These are phyloP conservation scores for Chaetodon auriga DNA, from an alignment of 2,113 vertebrate species.

Conservation along the genomic window DNA sequence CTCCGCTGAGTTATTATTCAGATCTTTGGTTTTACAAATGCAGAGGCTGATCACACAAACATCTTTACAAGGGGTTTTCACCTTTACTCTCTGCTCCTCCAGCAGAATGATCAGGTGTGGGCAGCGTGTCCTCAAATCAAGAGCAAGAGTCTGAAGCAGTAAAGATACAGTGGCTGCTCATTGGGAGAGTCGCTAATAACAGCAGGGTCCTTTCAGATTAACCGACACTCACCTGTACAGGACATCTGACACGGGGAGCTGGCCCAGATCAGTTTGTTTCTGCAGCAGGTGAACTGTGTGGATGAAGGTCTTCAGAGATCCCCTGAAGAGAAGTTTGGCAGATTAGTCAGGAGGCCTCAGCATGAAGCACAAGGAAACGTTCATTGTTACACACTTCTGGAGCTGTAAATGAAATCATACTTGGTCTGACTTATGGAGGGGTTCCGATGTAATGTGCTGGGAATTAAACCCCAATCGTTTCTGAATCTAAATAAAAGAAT, in stretches of 20 bases:
- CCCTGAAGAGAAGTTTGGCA: constrained; percentile 85
- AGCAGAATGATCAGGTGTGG: constrained; percentile 92
- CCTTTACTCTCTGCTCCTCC: constrained; percentile 95
- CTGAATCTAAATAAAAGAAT: constrained; percentile 5
- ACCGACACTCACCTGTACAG: constrained; percentile 90
- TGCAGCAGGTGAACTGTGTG: constrained; percentile 98
- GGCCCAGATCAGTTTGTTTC: constrained; percentile 95
- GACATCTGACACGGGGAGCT: constrained; percentile 96
- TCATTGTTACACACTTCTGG: constrained; percentile 13
- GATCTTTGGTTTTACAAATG: too few species aligned
- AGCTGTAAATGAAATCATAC: constrained; percentile 23
- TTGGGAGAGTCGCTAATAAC: not conserved
- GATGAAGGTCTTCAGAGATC: constrained; percentile 98
- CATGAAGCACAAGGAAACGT: constrained; percentile 23
- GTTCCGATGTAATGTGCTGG: constrained; percentile 12
- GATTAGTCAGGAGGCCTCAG: constrained; percentile 22
- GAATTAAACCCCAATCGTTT: constrained; percentile 28
- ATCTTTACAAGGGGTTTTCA: constrained; percentile 57
- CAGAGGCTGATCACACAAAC: too few species aligned
- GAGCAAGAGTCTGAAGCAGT: constrained; percentile 89
- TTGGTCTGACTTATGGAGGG: constrained; percentile 4
- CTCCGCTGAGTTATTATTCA: not conserved
- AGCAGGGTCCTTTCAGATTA: not conserved
- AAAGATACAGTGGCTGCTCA: constrained; percentile 33
- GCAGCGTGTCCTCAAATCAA: constrained; percentile 99